Evolutionary conservation across 1,140 invertebrate genomes (phyloP).

Genomic region (Meteorus sp.): DNA sequence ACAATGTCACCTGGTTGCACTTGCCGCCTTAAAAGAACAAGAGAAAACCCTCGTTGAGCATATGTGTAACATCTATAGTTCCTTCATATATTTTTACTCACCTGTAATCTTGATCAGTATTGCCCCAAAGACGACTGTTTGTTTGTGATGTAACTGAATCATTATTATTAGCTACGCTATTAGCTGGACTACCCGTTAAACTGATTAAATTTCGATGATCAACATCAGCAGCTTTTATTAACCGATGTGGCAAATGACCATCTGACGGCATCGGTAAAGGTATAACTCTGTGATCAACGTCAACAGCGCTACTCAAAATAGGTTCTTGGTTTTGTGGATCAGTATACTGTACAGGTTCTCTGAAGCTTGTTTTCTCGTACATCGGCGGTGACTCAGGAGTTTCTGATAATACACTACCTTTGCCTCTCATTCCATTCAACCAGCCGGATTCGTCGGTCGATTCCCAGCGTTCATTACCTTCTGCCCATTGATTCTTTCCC

Average conservation of each 20-base stretch:
- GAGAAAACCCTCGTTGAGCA: conserved; percentile 16
- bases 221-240: conserved; percentile 65
- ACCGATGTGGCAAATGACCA: conserved; percentile 47
- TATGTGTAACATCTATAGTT: no score
- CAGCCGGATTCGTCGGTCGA: conserved; percentile 44
- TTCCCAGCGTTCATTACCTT: conserved; percentile 51
- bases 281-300: conserved; percentile 64
- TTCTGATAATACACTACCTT: conserved; percentile 49
- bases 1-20: conserved; percentile 63
- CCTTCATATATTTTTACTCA: conserved; percentile 25
- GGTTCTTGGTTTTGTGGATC: conserved; percentile 55
- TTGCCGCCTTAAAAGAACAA: conserved; percentile 45
- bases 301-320: conserved; percentile 55
- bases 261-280: conserved; percentile 49
- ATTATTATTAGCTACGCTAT: conserved; percentile 44
- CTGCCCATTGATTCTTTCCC: conserved; percentile 46
- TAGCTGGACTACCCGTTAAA: conserved; percentile 71
- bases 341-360: conserved; percentile 63
- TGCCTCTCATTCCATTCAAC: conserved; percentile 38
- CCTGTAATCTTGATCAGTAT: conserved; percentile 55
- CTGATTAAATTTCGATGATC: conserved; percentile 85
- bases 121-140: conserved; percentile 45
- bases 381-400: conserved; percentile 70
- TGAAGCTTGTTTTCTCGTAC: conserved; percentile 64
- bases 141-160: conserved; percentile 37